Evolutionary conservation across 1,140 invertebrate species (phyloP).

Genomic region (Ruditapes philippinarum): DNA sequence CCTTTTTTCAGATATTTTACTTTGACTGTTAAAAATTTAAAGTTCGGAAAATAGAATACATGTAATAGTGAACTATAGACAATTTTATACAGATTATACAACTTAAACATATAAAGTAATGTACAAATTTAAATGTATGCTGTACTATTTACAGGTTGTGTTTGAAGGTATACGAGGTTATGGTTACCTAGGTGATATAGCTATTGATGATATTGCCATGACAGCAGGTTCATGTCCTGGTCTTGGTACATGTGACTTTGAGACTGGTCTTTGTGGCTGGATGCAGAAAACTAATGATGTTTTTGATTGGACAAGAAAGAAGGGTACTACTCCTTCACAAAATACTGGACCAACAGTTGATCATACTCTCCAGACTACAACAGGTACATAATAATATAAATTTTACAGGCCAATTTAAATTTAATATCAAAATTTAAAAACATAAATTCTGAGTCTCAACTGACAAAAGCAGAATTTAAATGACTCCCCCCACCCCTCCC

Average conservation of each 20-base stretch:
- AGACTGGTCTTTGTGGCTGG: constrained; percentile 78
- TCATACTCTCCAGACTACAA: constrained; percentile 79
- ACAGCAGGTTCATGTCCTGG: constrained; percentile 68
- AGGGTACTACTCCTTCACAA: constrained; percentile 73
- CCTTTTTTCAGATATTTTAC: too few relatives aligned
- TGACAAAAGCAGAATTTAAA: too few relatives aligned
- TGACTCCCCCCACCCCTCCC: too few relatives aligned
- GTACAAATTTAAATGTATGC: too few relatives aligned
- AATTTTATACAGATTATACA: too few relatives aligned
- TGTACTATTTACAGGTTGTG: constrained; percentile 76
- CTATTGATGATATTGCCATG: constrained; percentile 77
- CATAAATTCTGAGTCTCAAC: too few relatives aligned
- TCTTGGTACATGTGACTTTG: constrained; percentile 77
- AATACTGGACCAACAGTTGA: constrained; percentile 80
- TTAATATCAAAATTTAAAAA: too few relatives aligned
- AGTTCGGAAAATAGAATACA: too few relatives aligned
- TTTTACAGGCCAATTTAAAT: too few relatives aligned
- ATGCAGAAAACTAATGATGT: constrained; percentile 78
- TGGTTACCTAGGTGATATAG: constrained; percentile 78
- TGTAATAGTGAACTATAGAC: too few relatives aligned
- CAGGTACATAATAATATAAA: constrained; percentile 56
- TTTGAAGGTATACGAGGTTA: constrained; percentile 75
- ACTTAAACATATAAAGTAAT: too few relatives aligned
- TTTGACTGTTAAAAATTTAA: too few relatives aligned
- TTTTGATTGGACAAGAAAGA: constrained; percentile 83